Conservation (phyloP, 2,113 vertebrate species). For the Salvelinus alpinus region DNA sequence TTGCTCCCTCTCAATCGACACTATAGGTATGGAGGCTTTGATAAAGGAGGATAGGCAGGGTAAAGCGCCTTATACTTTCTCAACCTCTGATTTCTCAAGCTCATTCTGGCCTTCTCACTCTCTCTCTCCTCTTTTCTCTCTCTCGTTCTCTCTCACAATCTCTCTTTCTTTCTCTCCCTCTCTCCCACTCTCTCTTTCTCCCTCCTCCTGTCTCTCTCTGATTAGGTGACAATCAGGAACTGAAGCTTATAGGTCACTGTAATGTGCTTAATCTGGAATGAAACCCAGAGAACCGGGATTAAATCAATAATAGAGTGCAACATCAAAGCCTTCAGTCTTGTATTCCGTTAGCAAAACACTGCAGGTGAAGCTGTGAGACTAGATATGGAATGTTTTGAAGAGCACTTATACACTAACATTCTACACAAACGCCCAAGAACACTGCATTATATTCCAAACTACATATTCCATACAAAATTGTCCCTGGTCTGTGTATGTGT, state of each 20-base stretch:
- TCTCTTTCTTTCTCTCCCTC: neutral
- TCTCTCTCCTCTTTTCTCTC: neutral
- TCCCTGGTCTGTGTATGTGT: too few relatives aligned
- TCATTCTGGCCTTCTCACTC: neutral
- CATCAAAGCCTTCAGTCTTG: neutral
- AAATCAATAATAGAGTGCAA: neutral
- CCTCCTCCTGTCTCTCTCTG: neutral
- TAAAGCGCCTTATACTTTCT: neutral
- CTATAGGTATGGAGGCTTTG: neutral
- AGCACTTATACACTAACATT: neutral
- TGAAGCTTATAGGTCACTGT: too few relatives aligned
- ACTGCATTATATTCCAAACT: neutral
- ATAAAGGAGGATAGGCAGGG: neutral
- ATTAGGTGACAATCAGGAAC: too few relatives aligned
- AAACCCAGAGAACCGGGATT: neutral
- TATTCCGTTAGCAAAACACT: neutral
- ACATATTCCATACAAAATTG: too few relatives aligned
- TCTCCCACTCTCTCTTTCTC: neutral
- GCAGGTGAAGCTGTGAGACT: too few relatives aligned
- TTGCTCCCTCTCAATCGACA: constrained; percentile 22
- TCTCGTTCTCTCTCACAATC: neutral
- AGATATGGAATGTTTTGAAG: neutral
- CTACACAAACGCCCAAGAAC: neutral
- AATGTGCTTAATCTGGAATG: neutral
- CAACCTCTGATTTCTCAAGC: neutral